These are phyloP conservation scores for Perizoma flavofasciatum DNA, from an alignment of 2,888 invertebrate species.

Conservation along the genomic window DNA sequence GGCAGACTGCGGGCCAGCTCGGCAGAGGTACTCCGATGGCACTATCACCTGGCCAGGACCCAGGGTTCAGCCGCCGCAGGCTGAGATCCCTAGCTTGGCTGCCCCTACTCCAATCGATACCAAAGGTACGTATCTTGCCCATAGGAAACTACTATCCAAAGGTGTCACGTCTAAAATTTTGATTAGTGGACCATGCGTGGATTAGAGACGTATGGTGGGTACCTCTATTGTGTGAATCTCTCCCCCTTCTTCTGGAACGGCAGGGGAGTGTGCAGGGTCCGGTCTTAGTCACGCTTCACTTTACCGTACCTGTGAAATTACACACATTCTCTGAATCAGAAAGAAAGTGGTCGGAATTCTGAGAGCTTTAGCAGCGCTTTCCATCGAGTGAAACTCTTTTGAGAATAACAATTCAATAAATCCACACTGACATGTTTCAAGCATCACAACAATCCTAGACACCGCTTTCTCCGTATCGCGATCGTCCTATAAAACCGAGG, in stretches of 20 bases:
- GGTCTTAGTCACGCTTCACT: too few relatives aligned
- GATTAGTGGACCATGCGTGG: too few relatives aligned
- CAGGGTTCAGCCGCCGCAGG: constrained; percentile 73
- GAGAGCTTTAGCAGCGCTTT: not conserved
- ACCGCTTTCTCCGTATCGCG: constrained; percentile 31
- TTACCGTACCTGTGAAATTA: too few relatives aligned
- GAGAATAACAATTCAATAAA: constrained; percentile 28
- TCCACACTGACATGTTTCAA: constrained; percentile 24
- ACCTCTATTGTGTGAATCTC: too few relatives aligned
- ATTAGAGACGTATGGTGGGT: too few relatives aligned
- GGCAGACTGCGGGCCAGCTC: constrained; percentile 78
- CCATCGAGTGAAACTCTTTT: constrained; percentile 27
- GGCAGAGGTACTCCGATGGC: constrained; percentile 84
- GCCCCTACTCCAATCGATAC: constrained; percentile 74
- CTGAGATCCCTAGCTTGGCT: constrained; percentile 72
- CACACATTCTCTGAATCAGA: too few relatives aligned
- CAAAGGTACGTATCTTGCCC: constrained; percentile 63
- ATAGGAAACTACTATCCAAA: too few relatives aligned
- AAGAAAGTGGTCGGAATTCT: too few relatives aligned
- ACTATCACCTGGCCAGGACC: constrained; percentile 83
- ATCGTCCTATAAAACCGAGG: constrained; percentile 24
- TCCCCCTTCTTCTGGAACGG: too few relatives aligned
- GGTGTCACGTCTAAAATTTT: too few relatives aligned
- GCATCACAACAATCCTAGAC: constrained; percentile 32
- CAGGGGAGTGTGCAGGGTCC: too few relatives aligned